A percentile compares a stretch with the other conserved stretches of the same genome.
These are phyloP conservation scores for Clarias magur DNA, from an alignment of 2,113 vertebrate genomes.

Conservation along the genomic window DNA sequence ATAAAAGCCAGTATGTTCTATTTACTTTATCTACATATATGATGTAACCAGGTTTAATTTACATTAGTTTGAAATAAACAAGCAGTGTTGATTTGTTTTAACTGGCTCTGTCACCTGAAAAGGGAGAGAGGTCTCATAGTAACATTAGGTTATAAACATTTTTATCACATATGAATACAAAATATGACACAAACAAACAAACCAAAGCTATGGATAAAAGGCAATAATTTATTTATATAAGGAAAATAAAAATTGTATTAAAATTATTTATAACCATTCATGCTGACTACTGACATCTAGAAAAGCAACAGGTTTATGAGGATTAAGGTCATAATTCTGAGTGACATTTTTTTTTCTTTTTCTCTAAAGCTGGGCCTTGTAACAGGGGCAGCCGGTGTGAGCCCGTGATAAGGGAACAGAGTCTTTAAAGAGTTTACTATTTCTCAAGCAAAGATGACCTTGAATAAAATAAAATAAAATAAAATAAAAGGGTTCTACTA, in stretches of 20 bases:
- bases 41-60: background rate
- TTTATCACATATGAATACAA: constrained; percentile 58
- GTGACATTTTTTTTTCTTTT: background rate
- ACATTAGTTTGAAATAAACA: background rate
- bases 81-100: background rate
- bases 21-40: background rate
- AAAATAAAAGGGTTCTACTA: background rate
- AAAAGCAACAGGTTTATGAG: background rate
- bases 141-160: constrained; percentile 47
- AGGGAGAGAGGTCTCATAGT: background rate
- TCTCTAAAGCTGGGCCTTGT: background rate
- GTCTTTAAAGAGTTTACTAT: constrained; percentile 18
- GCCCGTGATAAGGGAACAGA: background rate
- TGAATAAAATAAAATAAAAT: background rate
- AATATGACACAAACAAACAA: background rate
- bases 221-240: background rate
- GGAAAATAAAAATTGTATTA: background rate
- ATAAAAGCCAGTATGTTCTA: background rate
- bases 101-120: background rate
- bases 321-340: background rate
- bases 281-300: background rate
- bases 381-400: background rate
- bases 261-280: background rate
- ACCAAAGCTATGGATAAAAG: background rate
- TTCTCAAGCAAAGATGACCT: constrained; percentile 22